A percentile compares a stretch with the other conserved stretches of the same genome.
Conservation (phyloP, 2,888 invertebrate species). For the Cartodere bifasciata region DNA sequence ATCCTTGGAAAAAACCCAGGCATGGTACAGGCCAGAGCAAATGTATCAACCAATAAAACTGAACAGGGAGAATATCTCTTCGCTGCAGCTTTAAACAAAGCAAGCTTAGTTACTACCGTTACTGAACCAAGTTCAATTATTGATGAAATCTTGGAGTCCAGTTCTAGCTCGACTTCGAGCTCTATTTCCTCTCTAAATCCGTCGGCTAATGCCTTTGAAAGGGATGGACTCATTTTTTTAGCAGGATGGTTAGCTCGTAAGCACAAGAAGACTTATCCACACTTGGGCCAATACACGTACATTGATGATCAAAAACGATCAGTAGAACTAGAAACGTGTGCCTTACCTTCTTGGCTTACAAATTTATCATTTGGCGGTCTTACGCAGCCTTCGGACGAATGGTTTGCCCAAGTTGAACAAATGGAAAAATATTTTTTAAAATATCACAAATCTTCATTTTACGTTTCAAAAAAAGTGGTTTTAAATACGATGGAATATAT, state of each 20-base stretch:
- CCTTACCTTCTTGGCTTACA: constrained; percentile 14
- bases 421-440: constrained; percentile 13
- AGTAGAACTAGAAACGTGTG: constrained; percentile 10
- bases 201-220: constrained; percentile 2
- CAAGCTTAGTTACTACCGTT: constrained; percentile 8
- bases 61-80: constrained; percentile 11
- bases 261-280: constrained; percentile 9
- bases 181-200: neutral
- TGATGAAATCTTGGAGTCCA: neutral
- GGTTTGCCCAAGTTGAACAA: constrained; percentile 7
- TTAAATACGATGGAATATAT: constrained; percentile 9
- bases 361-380: constrained; percentile 15
- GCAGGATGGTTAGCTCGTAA: constrained; percentile 14
- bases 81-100: constrained; percentile 8
- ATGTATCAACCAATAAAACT: constrained; percentile 7
- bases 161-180: neutral
- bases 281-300: constrained; percentile 11
- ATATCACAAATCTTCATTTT: constrained; percentile 8
- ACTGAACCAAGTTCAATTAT: neutral
- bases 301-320: constrained; percentile 4
- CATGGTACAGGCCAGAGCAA: constrained; percentile 9
- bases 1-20: constrained; percentile 15
- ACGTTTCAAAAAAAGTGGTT: constrained; percentile 4
- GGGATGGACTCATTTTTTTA: constrained; percentile 11
- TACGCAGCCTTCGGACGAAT: constrained; percentile 12